Evolutionary conservation across 2,797 vertebrate genomes (phyloP), one percentile per base, ranked within the genome.

Genomic region (Moxostoma hubbsi): DNA sequence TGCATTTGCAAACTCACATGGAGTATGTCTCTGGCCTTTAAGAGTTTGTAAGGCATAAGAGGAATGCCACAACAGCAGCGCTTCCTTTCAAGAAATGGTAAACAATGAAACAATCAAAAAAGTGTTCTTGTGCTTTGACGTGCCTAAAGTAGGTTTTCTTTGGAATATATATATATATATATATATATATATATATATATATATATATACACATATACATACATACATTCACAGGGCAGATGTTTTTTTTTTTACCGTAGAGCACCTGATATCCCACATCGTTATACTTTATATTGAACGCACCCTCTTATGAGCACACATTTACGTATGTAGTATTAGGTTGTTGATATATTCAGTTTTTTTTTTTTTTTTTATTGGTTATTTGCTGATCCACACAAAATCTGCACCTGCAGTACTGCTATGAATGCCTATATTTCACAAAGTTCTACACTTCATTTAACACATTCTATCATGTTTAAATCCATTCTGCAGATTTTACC

Each of bases 71-170:
- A 13, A 51, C n/a, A 18, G 15, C 61, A 43, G 73, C 50, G 62
- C 53, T 62, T 65, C 18, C 9, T 57, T 71, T 62, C 50, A 53
- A 71, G 24, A 68, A 61, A 65, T 50, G 62, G 85, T 68, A 76
- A 69, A 49, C 85, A 85, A 79, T 86, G 66, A 83, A 89, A 91
- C 91, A 92, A 92, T 91, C 85, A 73, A 85, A 87, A n/a, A 86
- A 86, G 86, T 80, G 79, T 80, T 70, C 78, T 85, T 64, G 87
- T 84, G 88, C 58, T 77, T 84, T 64, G n/a, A 68, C 58, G 73
- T 80, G 83, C 85, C 79, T 80, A 77, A 71, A 73, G 43, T 72
- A 7, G 24, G 49, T 73, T 58, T 68, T 13, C 71, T 75, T 66
- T 71, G 61, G 50, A 59, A 73, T 79, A 43, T 73, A 24, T 11